These are phyloP conservation scores for Budorcas taxicolor DNA, from an alignment of 2,113 vertebrate genomes.

Conservation along the genomic window DNA sequence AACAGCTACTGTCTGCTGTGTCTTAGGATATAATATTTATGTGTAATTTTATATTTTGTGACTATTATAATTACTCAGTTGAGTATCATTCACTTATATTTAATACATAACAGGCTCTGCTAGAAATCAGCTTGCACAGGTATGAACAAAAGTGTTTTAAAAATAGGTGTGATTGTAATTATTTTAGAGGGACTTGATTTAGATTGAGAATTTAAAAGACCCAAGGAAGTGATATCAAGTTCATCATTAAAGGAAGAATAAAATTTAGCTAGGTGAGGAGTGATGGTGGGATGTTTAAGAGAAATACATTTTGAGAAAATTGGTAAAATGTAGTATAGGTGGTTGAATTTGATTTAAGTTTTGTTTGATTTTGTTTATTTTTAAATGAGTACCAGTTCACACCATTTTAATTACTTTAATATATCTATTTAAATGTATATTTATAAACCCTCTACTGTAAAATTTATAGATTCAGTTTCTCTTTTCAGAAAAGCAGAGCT, in stretches of 20 bases:
- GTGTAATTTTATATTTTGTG: neutral
- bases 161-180: neutral
- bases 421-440: conserved; percentile 6
- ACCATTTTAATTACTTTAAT: conserved; percentile 65
- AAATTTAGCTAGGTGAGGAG: neutral
- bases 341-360: neutral
- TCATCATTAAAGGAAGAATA: neutral
- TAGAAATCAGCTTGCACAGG: neutral
- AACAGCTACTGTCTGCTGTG: neutral
- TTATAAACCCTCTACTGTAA: conserved; percentile 13
- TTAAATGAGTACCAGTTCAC: conserved; percentile 48
- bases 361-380: conserved; percentile 42
- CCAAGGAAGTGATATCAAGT: neutral
- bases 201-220: neutral
- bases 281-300: neutral
- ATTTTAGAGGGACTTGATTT: neutral
- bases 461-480: conserved; percentile 25
- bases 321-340: neutral
- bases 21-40: neutral
- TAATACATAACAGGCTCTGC: neutral
- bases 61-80: neutral
- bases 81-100: neutral
- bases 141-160: neutral
- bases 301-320: neutral
- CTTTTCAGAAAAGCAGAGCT: neutral